phyloP scores from a whole-genome alignment of 2,113 vertebrate genomes.

The Puma concolor region DNA sequence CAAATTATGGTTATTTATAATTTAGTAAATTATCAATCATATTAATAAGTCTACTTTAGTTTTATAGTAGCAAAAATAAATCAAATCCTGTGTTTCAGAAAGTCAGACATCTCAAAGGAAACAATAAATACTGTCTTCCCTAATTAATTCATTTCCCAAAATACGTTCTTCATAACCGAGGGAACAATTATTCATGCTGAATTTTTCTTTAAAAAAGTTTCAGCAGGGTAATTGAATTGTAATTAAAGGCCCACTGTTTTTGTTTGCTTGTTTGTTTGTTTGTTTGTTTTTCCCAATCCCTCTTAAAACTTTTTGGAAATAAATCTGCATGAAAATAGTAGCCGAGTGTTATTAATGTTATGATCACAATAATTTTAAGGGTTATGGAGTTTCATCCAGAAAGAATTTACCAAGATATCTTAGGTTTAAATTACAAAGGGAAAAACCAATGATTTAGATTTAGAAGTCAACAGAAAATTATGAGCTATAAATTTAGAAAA shows the following conservation, averaged over 20 bases:
- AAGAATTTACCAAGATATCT: slow-evolving; percentile 11
- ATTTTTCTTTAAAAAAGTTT: slow-evolving; percentile 29
- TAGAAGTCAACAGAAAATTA: slow-evolving; percentile 26
- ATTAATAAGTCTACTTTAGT: slow-evolving; percentile 43
- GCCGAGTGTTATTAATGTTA: neutral
- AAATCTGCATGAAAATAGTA: slow-evolving; percentile 22
- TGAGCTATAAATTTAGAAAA: neutral
- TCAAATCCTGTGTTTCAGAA: slow-evolving; percentile 46
- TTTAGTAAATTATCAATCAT: slow-evolving; percentile 56
- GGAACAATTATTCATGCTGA: slow-evolving; percentile 8
- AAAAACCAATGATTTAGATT: slow-evolving; percentile 7
- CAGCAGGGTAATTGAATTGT: slow-evolving; percentile 6
- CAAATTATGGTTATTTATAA: slow-evolving; percentile 56
- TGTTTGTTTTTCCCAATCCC: neutral
- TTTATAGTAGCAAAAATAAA: slow-evolving; percentile 52
- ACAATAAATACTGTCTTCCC: slow-evolving; percentile 38
- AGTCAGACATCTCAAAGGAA: slow-evolving; percentile 1
- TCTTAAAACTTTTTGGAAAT: slow-evolving; percentile 54
- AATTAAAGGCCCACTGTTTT: neutral
- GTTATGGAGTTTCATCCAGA: neutral
- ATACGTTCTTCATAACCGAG: neutral
- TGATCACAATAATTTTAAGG: neutral
- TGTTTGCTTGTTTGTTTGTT: no score
- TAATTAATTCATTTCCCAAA: slow-evolving; percentile 24
- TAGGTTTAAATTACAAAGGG: slow-evolving; percentile 11